Evolutionary conservation across 2,888 invertebrate species (phyloP).

Genomic region (Drosophila setosimentum): DNA sequence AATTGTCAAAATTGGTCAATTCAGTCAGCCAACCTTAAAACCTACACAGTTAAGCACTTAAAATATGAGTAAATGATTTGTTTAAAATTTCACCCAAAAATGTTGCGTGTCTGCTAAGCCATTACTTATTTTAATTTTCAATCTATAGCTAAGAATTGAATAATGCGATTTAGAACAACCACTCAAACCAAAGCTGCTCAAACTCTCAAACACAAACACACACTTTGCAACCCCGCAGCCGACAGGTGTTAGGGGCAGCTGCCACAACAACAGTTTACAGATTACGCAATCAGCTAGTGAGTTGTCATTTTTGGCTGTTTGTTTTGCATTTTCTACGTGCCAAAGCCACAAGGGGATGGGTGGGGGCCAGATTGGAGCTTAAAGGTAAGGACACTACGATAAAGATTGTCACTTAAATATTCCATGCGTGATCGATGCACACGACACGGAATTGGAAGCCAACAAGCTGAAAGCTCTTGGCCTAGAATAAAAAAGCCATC

Average conservation of each 20-base stretch:
- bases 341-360: background rate
- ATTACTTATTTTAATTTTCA: background rate
- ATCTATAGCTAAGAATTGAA: background rate
- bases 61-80: background rate
- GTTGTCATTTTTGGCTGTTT: constrained; percentile 41
- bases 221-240: background rate
- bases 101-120: background rate
- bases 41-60: background rate
- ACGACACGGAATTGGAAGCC: constrained; percentile 24
- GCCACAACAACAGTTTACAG: constrained; percentile 15
- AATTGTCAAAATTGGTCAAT: background rate
- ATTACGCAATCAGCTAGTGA: constrained; percentile 50
- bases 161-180: background rate
- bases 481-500: constrained; percentile 17
- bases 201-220: background rate
- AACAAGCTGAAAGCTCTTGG: constrained; percentile 25
- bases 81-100: background rate
- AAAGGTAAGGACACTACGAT: background rate
- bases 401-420: constrained; percentile 75
- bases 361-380: background rate
- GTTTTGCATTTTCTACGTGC: constrained; percentile 55
- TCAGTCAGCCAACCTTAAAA: background rate
- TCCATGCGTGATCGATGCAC: constrained; percentile 74
- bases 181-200: background rate
- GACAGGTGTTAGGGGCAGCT: constrained; percentile 20